These are phyloP conservation scores for Exaiptasia diaphana DNA, from an alignment of 64 coral and sea anemone genomes.

Conservation along the genomic window DNA sequence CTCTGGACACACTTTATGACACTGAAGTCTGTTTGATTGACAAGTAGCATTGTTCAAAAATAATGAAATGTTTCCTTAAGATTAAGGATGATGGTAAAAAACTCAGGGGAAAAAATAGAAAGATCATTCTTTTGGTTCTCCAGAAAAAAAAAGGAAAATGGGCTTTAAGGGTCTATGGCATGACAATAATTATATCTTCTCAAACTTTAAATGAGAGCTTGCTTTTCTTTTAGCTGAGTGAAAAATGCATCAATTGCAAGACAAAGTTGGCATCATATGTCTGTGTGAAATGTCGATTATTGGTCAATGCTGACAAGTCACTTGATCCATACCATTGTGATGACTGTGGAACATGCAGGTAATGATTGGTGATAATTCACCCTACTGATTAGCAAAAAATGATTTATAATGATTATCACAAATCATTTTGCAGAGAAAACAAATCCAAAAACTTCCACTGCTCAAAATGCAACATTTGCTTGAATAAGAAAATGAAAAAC, in stretches of 20 bases:
- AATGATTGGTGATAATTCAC: neutral
- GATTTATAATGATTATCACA: too few relatives aligned
- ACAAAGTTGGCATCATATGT: conserved; percentile 6
- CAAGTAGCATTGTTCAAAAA: too few relatives aligned
- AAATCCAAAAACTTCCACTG: conserved; percentile 15
- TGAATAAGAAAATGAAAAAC: neutral
- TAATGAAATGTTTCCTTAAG: too few relatives aligned
- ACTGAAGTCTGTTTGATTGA: too few relatives aligned
- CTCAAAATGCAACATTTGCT: conserved; percentile 3
- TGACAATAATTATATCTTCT: too few relatives aligned
- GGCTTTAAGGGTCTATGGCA: too few relatives aligned
- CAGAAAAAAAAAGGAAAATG: too few relatives aligned
- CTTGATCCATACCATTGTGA: conserved; percentile 39
- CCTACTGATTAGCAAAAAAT: neutral
- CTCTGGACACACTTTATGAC: too few relatives aligned
- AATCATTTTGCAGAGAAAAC: neutral
- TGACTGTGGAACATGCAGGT: conserved; percentile 30
- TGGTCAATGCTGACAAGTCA: neutral
- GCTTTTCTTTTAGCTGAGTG: neutral
- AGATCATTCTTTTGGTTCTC: too few relatives aligned
- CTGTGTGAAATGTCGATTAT: conserved; percentile 9
- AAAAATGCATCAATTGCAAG: neutral
- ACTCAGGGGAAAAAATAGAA: too few relatives aligned
- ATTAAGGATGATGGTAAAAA: too few relatives aligned
- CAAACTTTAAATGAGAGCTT: too few relatives aligned